phyloP scores from a whole-genome alignment of 1,140 invertebrate species.

The Ceratosolen solmsi region DNA sequence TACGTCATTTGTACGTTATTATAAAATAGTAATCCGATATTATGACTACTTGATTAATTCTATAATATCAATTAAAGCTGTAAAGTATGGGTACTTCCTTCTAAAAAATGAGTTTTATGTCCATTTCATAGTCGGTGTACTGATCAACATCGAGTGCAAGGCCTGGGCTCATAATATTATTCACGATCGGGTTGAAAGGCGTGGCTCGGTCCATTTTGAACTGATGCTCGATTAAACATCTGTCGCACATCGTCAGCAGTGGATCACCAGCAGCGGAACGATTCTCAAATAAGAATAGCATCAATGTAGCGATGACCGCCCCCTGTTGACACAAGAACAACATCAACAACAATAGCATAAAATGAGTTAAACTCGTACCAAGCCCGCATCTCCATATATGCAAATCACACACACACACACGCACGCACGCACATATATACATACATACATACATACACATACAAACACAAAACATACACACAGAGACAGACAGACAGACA shows the following conservation, averaged over 20 bases:
- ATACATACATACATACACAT: background rate
- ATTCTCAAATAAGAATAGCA: constrained; percentile 51
- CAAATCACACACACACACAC: background rate
- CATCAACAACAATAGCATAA: background rate
- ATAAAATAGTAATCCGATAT: too few species aligned
- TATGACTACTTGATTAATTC: too few species aligned
- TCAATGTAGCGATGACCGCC: constrained; percentile 31
- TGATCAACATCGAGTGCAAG: constrained; percentile 97
- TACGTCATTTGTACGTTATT: too few species aligned
- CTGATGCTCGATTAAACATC: constrained; percentile 89
- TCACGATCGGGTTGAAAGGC: constrained; percentile 88
- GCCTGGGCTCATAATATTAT: constrained; percentile 95
- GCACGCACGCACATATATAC: background rate
- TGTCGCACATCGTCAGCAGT: constrained; percentile 48
- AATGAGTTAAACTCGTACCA: background rate
- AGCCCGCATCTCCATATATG: too few species aligned
- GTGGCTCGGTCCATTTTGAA: constrained; percentile 96
- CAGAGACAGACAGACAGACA: too few species aligned
- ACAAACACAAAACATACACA: background rate
- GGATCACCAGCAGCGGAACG: constrained; percentile 54
- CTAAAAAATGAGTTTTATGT: background rate
- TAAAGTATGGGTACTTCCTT: background rate
- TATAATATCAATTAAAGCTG: too few species aligned
- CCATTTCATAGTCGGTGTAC: constrained; percentile 73
- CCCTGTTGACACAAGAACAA: background rate